phyloP scores from a whole-genome alignment of 1,140 invertebrate genomes.

The Pseudomyrmex cubaensis region DNA sequence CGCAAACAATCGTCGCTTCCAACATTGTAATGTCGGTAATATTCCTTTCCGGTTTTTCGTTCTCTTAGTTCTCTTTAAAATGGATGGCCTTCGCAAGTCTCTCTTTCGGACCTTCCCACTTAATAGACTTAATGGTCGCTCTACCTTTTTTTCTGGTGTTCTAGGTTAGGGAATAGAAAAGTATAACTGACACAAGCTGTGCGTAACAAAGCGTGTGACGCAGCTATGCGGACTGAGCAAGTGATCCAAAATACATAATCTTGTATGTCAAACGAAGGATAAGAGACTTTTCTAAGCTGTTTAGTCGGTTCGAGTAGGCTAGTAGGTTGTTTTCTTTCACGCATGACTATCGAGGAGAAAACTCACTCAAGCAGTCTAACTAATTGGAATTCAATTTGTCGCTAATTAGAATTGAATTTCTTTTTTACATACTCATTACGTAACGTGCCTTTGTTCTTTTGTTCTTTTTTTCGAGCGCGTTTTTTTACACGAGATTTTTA shows the following conservation, averaged over 20 bases:
- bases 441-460: no score
- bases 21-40: constrained; percentile 50
- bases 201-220: not conserved
- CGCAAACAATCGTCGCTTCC: constrained; percentile 41
- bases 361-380: not conserved
- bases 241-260: not conserved
- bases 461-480: no score
- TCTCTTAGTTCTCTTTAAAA: constrained; percentile 34
- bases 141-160: constrained; percentile 23
- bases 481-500: not conserved
- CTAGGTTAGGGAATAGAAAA: constrained; percentile 9
- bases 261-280: not conserved
- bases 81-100: not conserved
- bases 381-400: no score
- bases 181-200: not conserved
- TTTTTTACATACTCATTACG: no score
- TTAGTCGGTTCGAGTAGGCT: not conserved
- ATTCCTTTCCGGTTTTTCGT: constrained; percentile 29
- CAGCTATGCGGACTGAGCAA: not conserved
- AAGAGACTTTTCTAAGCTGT: not conserved
- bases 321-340: not conserved
- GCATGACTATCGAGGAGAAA: not conserved
- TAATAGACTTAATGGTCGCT: not conserved
- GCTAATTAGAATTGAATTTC: no score
- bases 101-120: not conserved